Evolutionary conservation across 2,888 invertebrate species (phyloP).

Genomic region (Mycalesis mineus): DNA sequence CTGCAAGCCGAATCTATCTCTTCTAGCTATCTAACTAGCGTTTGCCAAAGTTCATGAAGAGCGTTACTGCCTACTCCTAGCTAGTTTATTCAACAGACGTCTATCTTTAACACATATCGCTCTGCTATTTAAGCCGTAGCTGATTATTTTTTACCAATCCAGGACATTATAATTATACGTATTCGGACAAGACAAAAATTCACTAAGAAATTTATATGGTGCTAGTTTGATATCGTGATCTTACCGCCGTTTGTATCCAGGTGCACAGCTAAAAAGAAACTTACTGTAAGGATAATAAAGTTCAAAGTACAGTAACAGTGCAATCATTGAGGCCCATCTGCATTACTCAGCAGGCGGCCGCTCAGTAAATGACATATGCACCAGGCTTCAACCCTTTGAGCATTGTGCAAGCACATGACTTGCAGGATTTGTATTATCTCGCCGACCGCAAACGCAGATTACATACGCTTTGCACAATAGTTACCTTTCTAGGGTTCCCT

Average conservation of each 20-base stretch:
- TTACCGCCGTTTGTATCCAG: background rate
- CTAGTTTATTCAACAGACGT: no score
- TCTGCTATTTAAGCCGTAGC: no score
- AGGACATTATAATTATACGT: no score
- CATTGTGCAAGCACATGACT: slow-evolving; percentile 62
- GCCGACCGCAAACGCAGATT: slow-evolving; percentile 61
- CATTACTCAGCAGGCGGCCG: slow-evolving; percentile 6
- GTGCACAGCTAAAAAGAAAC: background rate
- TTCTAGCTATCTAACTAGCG: no score
- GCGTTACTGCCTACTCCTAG: no score
- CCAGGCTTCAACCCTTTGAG: slow-evolving; percentile 43
- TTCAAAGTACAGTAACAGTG: background rate
- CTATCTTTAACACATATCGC: no score
- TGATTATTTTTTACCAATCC: no score
- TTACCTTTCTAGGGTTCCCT: slow-evolving; percentile 30
- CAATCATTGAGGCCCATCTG: background rate
- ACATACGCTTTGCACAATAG: slow-evolving; percentile 50
- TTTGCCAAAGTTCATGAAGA: no score
- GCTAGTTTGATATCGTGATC: background rate
- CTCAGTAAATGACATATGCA: slow-evolving; percentile 30
- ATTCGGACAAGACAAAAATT: no score
- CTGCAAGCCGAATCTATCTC: no score
- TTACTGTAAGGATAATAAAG: background rate
- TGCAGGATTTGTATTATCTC: slow-evolving; percentile 45
- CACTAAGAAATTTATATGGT: background rate